Conservation (phyloP, 2,113 vertebrate genomes). For the Pluvialis apricaria region DNA sequence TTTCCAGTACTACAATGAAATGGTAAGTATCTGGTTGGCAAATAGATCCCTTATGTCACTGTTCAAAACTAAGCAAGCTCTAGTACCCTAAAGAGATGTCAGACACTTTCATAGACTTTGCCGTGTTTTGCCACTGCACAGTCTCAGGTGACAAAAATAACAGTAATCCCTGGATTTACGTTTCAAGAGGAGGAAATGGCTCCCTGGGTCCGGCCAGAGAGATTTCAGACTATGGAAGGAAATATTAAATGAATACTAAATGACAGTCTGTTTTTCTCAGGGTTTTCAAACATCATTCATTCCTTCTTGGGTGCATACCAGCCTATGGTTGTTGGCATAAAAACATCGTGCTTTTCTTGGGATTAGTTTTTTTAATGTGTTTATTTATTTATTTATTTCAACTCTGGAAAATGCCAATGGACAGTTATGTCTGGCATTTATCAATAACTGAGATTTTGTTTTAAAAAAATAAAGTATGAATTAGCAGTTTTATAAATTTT, state of each 20-base stretch:
- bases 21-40: not conserved
- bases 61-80: not conserved
- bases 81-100: not conserved
- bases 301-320: not conserved
- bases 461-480: not conserved
- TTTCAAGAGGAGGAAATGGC: not conserved
- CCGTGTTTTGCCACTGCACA: not conserved
- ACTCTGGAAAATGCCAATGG: not conserved
- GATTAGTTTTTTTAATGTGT: not conserved
- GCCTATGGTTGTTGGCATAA: not conserved
- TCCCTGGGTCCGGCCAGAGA: not conserved
- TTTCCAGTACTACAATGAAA: not conserved
- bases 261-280: not conserved
- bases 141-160: not conserved
- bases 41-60: not conserved
- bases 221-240: not conserved
- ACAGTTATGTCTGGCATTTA: not conserved
- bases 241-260: not conserved
- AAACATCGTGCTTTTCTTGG: not conserved
- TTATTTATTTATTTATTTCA: not conserved
- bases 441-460: not conserved
- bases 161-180: not conserved
- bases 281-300: not conserved
- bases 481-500: not conserved
- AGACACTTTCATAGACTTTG: not conserved